Evolutionary conservation across 1,140 invertebrate genomes (phyloP), one percentile per base, ranked within the genome.

Genomic region (Melanaphis sacchari): DNA sequence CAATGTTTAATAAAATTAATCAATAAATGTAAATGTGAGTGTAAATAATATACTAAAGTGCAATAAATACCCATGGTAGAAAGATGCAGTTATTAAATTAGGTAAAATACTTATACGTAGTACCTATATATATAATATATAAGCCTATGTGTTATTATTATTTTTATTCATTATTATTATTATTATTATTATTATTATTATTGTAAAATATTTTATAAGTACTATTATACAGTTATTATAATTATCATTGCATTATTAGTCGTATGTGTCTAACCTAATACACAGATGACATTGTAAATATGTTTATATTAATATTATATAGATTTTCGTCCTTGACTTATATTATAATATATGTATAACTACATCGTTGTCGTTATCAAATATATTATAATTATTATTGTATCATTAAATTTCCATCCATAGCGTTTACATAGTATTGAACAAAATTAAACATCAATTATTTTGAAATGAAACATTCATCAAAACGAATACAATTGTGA

Each of bases 321-420:
- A 76, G 59, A 76, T 76, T 36, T n/a, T 76, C 59, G 59, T n/a
- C 15, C 59, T n/a, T 76, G 31, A 76, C 31, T 76, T 76, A 76
- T 76, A 18, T 76, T 76, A 76, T 36, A n/a, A 76, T n/a, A 76
- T 76, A 76, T n/a, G 31, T 76, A n/a, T n/a, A 76, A 31, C 59
- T 66, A 15, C 31, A 66, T 31, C 3, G 59, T 31, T 31, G 59
- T 31, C 31, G 4, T 31, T 31, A 31, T n/a, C 31, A 15, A n/a
- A 66, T 66, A 66, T n/a, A 66, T 66, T 76, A 76, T 76, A 76
- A n/a, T 76, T 76, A 76, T 76, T 76, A 76, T 76, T 76, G n/a
- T 76, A 76, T 76, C 18, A 76, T 76, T 76, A 76, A 18, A 76
- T n/a, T 76, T 76, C 11, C 31, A 76, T 76, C 31, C 18, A 5